Evolutionary conservation across 2,113 vertebrate genomes (phyloP), one percentile per base, ranked within the genome.

Genomic region (Opisthocomus hoazin): DNA sequence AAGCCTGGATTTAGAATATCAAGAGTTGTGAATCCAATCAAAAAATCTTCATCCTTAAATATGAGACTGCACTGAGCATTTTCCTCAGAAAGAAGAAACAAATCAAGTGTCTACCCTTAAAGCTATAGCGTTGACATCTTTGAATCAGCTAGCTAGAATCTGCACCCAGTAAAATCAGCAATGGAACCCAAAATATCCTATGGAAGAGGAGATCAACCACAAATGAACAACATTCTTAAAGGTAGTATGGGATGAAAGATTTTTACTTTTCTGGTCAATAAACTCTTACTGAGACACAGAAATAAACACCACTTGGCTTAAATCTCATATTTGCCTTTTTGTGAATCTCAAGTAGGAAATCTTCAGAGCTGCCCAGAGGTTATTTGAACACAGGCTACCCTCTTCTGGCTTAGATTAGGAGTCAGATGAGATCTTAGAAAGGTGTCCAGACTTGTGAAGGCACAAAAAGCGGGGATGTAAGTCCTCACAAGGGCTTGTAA

Each of bases 241-340:
- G 41, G 6, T 50, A 37, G 6, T 10, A 7, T 0, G 0, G 27
- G 7, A 48, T 75, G 21, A 65, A 39, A 30, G 13, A 39, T 61
- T 86, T 79, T 45, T 60, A 45, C 11, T 39, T 66, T 54, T 61
- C 46, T 43, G 16, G 5, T 36, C 46, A 56, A 26, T 10, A 70
- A 29, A 0, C 11, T 58, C 6, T 30, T 41, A 21, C 0, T 18
- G 13, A 84, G 16, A 58, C 6, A 41, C 7, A 20, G 30, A 93
- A 83, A 77, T 24, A 65, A 68, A 30, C 24, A 37, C 12, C 26
- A 36, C 18, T 34, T 45, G 36, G 4, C 11, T 75, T 79, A 41
- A 88, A 81, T 66, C 18, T 77, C 15, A 3, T 50, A 22, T 41
- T 32, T 48, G 15, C 8, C 14, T 80, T 12, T 45, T 69, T 15